A percentile compares a stretch with the other conserved stretches of the same genome.
These are phyloP conservation scores for Drepana arcuata DNA, from an alignment of 1,140 invertebrate genomes.

Conservation along the genomic window DNA sequence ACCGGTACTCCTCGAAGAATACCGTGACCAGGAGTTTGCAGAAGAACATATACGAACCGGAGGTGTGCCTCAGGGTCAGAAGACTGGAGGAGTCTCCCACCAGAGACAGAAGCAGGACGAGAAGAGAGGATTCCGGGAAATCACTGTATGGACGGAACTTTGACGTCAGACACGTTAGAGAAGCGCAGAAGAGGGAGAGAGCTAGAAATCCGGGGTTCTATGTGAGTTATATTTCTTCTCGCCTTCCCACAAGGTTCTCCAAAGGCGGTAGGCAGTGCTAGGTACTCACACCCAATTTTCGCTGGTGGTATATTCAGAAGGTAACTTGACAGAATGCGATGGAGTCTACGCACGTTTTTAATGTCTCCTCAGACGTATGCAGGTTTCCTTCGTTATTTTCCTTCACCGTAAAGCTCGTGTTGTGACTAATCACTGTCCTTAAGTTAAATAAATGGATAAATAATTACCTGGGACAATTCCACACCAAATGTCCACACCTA, in stretches of 20 bases:
- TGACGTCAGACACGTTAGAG: slow-evolving; percentile 23
- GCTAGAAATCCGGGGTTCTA: slow-evolving; percentile 5
- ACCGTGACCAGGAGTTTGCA: no score
- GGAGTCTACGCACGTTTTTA: no score
- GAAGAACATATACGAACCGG: background rate
- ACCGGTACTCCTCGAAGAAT: background rate
- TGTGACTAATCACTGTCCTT: no score
- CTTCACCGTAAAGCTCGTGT: no score
- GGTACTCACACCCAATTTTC: background rate
- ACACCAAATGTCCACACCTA: no score
- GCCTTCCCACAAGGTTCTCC: background rate
- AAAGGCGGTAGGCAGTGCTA: no score
- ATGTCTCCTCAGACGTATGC: no score
- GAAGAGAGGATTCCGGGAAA: slow-evolving; percentile 7
- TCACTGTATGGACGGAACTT: slow-evolving; percentile 11
- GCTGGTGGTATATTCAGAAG: background rate
- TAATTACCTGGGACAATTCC: no score
- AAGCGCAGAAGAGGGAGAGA: slow-evolving; percentile 14
- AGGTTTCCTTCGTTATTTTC: no score
- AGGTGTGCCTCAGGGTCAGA: background rate
- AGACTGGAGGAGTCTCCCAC: slow-evolving; percentile 21
- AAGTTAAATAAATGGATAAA: no score
- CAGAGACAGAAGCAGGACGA: slow-evolving; percentile 14
- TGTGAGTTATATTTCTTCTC: background rate
- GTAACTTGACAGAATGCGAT: no score